Percentiles rank a stretch among this genome's conserved stretches.
Conservation (phyloP, 2,888 invertebrate genomes). For the Pammene aurita region DNA sequence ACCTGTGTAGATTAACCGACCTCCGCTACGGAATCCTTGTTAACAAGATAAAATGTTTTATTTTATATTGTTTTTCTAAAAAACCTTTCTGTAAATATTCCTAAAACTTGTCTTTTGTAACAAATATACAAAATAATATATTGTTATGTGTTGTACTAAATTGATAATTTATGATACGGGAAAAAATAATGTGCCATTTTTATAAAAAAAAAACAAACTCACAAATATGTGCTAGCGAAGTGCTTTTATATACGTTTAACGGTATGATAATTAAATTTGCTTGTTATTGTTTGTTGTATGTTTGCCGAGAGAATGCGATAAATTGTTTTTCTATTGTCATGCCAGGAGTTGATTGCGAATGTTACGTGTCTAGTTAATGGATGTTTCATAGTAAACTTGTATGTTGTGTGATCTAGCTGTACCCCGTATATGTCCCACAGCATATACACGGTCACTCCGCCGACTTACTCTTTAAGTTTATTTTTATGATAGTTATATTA, state of each 20-base stretch:
- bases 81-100: slow-evolving; percentile 73
- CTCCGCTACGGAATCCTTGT: slow-evolving; percentile 48
- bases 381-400: slow-evolving; percentile 44
- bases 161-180: slow-evolving; percentile 62
- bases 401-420: slow-evolving; percentile 33
- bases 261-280: slow-evolving; percentile 80
- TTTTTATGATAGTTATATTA: slow-evolving; percentile 25
- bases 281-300: slow-evolving; percentile 65
- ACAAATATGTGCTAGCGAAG: slow-evolving; percentile 76
- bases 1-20: slow-evolving; percentile 61
- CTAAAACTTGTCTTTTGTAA: slow-evolving; percentile 58
- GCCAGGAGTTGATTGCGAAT: slow-evolving; percentile 53
- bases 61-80: slow-evolving; percentile 54
- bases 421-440: slow-evolving; percentile 28
- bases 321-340: slow-evolving; percentile 53
- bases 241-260: slow-evolving; percentile 77
- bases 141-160: slow-evolving; percentile 71
- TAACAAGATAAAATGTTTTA: slow-evolving; percentile 52
- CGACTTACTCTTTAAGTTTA: slow-evolving; percentile 27
- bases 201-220: slow-evolving; percentile 57
- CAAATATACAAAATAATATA: slow-evolving; percentile 60
- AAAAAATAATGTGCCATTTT: slow-evolving; percentile 77
- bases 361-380: slow-evolving; percentile 47
- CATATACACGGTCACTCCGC: slow-evolving; percentile 32
- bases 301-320: slow-evolving; percentile 61